A percentile compares a stretch with the other conserved stretches of the same genome.
These are phyloP conservation scores for Actias luna DNA, from an alignment of 2,888 invertebrate genomes.

Conservation along the genomic window DNA sequence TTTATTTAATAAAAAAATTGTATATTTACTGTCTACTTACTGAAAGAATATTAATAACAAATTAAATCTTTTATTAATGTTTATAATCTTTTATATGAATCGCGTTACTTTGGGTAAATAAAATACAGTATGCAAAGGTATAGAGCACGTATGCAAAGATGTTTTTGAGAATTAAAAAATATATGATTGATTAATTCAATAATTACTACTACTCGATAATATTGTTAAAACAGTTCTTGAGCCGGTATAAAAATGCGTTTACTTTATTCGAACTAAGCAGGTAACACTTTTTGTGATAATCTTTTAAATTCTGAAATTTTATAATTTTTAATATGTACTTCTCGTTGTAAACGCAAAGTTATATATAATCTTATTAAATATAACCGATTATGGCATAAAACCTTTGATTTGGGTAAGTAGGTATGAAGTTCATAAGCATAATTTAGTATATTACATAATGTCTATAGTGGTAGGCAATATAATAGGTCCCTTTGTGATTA, in stretches of 20 bases:
- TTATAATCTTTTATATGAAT: neutral
- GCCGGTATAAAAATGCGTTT: neutral
- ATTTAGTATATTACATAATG: conserved; percentile 20
- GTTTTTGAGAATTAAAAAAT: neutral
- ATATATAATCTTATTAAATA: neutral
- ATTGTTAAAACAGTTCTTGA: neutral
- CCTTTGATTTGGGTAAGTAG: conserved; percentile 44
- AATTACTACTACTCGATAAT: neutral
- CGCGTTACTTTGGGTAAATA: neutral
- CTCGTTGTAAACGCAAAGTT: neutral
- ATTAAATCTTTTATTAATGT: no score
- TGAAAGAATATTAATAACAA: no score
- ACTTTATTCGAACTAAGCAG: neutral
- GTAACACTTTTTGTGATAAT: neutral
- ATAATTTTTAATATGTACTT: neutral
- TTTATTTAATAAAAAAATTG: no score
- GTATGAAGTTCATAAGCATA: conserved; percentile 44
- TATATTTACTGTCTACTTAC: no score
- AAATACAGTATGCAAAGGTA: neutral
- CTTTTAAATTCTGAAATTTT: no score
- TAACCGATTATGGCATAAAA: conserved; percentile 10
- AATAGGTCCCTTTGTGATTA: conserved; percentile 63
- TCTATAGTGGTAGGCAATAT: conserved; percentile 60
- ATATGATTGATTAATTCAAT: neutral
- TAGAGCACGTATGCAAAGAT: neutral